Percentiles rank a stretch among this genome's conserved stretches.
These are phyloP conservation scores for Progne subis DNA, from an alignment of 2,113 vertebrate genomes.

Conservation along the genomic window DNA sequence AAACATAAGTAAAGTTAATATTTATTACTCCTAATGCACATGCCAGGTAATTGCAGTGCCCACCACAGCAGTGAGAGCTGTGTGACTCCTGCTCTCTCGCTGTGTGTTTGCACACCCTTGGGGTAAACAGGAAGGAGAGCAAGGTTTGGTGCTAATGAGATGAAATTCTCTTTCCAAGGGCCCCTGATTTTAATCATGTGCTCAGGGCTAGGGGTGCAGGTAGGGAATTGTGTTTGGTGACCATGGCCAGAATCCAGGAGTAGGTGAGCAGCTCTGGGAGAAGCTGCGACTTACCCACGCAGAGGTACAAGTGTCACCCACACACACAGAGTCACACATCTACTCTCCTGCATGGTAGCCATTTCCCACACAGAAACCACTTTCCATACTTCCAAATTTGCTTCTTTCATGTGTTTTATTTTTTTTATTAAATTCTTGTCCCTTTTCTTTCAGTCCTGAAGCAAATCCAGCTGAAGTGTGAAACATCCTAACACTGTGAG, in stretches of 20 bases:
- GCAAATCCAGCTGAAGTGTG: not conserved
- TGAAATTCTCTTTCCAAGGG: not conserved
- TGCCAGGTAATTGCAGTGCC: slow-evolving; percentile 24
- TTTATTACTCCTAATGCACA: slow-evolving; percentile 67
- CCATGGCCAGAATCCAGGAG: not conserved
- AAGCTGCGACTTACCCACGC: accelerated
- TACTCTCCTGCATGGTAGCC: accelerated
- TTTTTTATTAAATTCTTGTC: not conserved
- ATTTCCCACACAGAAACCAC: not conserved
- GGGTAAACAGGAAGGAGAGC: slow-evolving; percentile 34
- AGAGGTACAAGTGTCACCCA: not conserved
- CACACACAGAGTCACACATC: not conserved
- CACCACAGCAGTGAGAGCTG: not conserved
- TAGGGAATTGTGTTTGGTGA: not conserved
- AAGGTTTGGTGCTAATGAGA: slow-evolving; percentile 28
- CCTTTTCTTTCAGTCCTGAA: not conserved
- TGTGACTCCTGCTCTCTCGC: not conserved
- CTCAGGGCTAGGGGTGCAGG: not conserved
- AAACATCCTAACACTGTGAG: not conserved
- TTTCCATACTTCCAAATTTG: not conserved
- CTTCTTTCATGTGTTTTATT: not conserved
- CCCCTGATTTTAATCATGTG: not conserved
- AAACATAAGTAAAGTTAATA: slow-evolving; percentile 72
- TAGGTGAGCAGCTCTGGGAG: not conserved
- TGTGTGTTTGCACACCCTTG: not conserved